Evolutionary conservation across 2,797 vertebrate species (phyloP).

Genomic region (Toxotes lorentzi): DNA sequence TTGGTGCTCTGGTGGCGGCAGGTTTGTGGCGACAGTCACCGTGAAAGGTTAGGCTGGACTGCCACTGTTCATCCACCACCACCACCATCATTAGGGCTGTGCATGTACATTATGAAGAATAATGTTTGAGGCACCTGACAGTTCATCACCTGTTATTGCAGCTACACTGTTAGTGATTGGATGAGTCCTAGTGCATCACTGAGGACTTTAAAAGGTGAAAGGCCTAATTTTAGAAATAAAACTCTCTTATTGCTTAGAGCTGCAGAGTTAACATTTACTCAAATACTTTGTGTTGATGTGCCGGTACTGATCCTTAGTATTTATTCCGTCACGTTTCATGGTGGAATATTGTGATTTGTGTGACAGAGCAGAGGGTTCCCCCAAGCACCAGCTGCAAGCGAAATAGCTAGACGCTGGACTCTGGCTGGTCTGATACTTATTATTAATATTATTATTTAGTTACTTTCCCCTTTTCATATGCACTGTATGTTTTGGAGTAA

Average conservation of each 20-base stretch:
- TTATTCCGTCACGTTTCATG: not conserved
- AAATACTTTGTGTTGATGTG: not conserved
- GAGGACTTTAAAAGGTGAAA: constrained; percentile 4
- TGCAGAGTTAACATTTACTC: not conserved
- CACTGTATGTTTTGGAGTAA: not conserved
- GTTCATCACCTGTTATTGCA: constrained; percentile 29
- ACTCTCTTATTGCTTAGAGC: not conserved
- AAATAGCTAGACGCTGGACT: not conserved
- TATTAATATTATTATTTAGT: not conserved
- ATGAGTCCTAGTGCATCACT: constrained; percentile 1
- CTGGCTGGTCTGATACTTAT: not conserved
- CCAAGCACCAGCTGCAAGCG: constrained; percentile 24
- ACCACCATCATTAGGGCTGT: constrained; percentile 1
- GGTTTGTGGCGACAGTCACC: constrained; percentile 44
- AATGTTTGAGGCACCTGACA: not conserved
- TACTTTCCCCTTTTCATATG: no score
- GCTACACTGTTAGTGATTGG: not conserved
- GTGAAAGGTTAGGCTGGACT: constrained; percentile 45
- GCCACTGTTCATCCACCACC: not conserved
- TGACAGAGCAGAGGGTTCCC: constrained; percentile 30
- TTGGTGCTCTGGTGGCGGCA: constrained; percentile 48
- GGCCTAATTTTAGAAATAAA: not conserved
- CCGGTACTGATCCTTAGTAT: not conserved
- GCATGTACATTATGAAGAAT: not conserved
- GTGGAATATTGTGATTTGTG: constrained; percentile 15